Evolutionary conservation across 2,797 vertebrate species (phyloP).

Genomic region (Danionella dracula): DNA sequence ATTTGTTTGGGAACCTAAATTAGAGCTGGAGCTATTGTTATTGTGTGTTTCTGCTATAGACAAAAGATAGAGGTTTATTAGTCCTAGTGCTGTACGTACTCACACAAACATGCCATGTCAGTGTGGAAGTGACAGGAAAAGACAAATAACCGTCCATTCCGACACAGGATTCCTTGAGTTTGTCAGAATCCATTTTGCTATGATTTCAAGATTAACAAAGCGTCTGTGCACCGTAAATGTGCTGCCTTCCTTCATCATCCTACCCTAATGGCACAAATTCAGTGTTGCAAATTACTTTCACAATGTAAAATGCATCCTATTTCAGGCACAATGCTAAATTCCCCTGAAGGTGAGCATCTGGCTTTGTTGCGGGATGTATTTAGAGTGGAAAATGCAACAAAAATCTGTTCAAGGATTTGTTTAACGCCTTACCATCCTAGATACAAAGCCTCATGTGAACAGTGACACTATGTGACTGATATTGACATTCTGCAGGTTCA

Average conservation of each 20-base stretch:
- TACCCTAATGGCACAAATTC: constrained; percentile 42
- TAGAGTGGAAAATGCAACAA: constrained; percentile 35
- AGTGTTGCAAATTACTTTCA: constrained; percentile 45
- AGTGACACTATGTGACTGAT: constrained; percentile 24
- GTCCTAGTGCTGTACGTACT: constrained; percentile 1
- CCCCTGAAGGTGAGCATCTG: constrained; percentile 50
- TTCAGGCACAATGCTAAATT: constrained; percentile 32
- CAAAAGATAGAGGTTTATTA: constrained; percentile 35
- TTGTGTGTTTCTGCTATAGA: constrained; percentile 18
- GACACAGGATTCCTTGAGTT: not conserved
- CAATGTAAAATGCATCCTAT: constrained; percentile 44
- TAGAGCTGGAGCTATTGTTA: constrained; percentile 51
- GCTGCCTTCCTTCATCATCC: constrained; percentile 35
- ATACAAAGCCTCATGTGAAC: not conserved
- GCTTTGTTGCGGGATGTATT: constrained; percentile 35
- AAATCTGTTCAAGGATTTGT: constrained; percentile 21
- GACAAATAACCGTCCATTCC: too few species aligned
- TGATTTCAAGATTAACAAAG: not conserved
- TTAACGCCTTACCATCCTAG: constrained; percentile 6
- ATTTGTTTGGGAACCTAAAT: constrained; percentile 58
- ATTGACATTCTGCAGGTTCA: constrained; percentile 41
- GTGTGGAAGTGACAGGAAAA: too few species aligned
- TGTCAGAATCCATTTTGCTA: constrained; percentile 7
- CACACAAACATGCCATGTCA: not conserved
- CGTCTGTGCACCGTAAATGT: constrained; percentile 26